Evolutionary conservation across 2,797 vertebrate genomes (phyloP), one percentile per base, ranked within the genome.

Genomic region (Lutjanus argentimaculatus): DNA sequence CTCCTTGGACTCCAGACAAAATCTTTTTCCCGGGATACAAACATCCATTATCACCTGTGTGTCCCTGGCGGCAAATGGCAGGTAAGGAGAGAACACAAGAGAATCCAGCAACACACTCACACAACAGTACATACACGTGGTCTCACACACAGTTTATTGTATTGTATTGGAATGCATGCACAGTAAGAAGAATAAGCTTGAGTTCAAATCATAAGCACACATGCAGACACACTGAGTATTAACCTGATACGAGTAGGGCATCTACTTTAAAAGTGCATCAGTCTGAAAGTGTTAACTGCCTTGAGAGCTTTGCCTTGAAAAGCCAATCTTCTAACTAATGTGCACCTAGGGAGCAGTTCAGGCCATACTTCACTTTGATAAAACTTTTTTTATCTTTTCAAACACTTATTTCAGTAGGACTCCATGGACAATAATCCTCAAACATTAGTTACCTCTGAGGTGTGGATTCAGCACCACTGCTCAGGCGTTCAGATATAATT

Each of bases 31-130:
- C 7, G 2, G 59, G 58, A 77, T 51, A 85, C 70, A 80, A 80
- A 82, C 68, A 81, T 83, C 85, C 67, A 84, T 90, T 79, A 86
- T 79, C 79, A 80, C 73, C 76, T 43, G 46, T 25, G 70, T 62
- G 80, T 87, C 86, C 69, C 80, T 58, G 52, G 72, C 79, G 86
- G 48, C 58, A 62, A 77, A 71, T 15, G 66, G 55, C 67, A 52
- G 58, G 75, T 25, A 62, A 63, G 16, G 64, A 51, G 45, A 53
- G 19, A 69, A 59, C 42, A 46, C 67, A 22, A 19, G 13, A 75
- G 57, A 52, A 61, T 21, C n/a, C 43, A 42, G 43, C 19, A 2
- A 48, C 65, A 69, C 21, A 65, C 17, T 42, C 57, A 51, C 43
- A 69, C 42, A 71, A 6, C 40, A 19, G 7, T 16, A 5, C 52